Percentiles rank a stretch among this genome's conserved stretches.
These are phyloP conservation scores for Pogoniulus pusillus DNA, from an alignment of 2,797 vertebrate species.

Conservation along the genomic window DNA sequence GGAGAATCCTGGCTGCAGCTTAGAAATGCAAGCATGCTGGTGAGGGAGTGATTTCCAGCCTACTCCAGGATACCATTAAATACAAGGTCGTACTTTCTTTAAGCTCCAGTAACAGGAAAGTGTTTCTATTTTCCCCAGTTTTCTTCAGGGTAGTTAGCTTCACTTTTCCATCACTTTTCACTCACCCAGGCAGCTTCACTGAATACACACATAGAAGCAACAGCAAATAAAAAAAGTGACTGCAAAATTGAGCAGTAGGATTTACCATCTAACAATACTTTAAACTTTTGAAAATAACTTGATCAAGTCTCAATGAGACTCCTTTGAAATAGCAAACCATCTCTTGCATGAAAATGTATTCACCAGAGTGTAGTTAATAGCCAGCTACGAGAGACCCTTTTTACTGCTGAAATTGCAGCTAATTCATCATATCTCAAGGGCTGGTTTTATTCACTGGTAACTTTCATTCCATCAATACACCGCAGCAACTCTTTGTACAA, in stretches of 20 bases:
- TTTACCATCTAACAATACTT: slow-evolving; percentile 56
- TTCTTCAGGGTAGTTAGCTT: neutral
- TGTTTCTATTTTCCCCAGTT: neutral
- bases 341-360: slow-evolving; percentile 59
- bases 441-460: neutral
- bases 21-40: neutral
- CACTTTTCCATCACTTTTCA: neutral
- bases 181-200: neutral
- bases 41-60: slow-evolving; percentile 18
- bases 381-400: slow-evolving; percentile 30
- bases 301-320: slow-evolving; percentile 50
- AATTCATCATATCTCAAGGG: slow-evolving; percentile 65
- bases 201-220: neutral
- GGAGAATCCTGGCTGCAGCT: slow-evolving; percentile 41
- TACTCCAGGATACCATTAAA: neutral
- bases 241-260: slow-evolving; percentile 20
- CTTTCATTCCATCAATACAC: slow-evolving; percentile 46
- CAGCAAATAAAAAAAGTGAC: slow-evolving; percentile 26
- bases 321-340: slow-evolving; percentile 55
- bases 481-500: slow-evolving; percentile 21
- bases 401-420: slow-evolving; percentile 63
- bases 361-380: slow-evolving; percentile 63
- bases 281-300: slow-evolving; percentile 68
- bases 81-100: slow-evolving; percentile 37
- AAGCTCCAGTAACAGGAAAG: neutral